A percentile compares a stretch with the other conserved stretches of the same genome.
Evolutionary conservation across 1,140 invertebrate species (phyloP).

Genomic region (Nylanderia fulva): DNA sequence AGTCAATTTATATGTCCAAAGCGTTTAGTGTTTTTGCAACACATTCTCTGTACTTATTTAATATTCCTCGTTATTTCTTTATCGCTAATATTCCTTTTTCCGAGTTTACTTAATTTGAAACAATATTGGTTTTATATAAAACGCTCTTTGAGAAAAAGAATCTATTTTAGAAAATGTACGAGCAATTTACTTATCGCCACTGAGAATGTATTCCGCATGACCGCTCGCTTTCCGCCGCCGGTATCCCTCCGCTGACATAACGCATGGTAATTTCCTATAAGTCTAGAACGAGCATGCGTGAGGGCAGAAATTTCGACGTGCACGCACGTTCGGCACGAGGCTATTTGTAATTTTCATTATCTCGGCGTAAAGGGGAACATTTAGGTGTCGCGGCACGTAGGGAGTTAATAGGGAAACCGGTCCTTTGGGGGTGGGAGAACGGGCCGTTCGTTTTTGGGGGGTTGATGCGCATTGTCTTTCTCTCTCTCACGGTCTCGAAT

Average conservation of each 20-base stretch:
- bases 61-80: neutral
- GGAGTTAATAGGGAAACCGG: slow-evolving; percentile 83
- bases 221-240: slow-evolving; percentile 46
- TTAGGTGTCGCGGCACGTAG: slow-evolving; percentile 84
- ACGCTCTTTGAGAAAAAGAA: neutral
- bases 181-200: slow-evolving; percentile 65
- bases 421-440: slow-evolving; percentile 58
- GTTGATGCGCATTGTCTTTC: neutral
- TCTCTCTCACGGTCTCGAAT: slow-evolving; percentile 19
- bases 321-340: slow-evolving; percentile 74
- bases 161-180: slow-evolving; percentile 40
- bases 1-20: neutral
- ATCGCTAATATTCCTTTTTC: neutral
- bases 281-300: slow-evolving; percentile 45
- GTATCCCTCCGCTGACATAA: slow-evolving; percentile 38
- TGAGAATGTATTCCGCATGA: slow-evolving; percentile 66
- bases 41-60: neutral
- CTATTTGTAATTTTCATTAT: slow-evolving; percentile 87
- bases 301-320: slow-evolving; percentile 61
- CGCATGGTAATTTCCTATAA: slow-evolving; percentile 69
- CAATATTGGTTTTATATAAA: neutral
- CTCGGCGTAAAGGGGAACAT: slow-evolving; percentile 83
- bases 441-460: slow-evolving; percentile 67
- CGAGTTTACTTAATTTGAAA: neutral
- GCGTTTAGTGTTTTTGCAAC: neutral